Percentiles rank a stretch among this genome's conserved stretches.
Conservation (phyloP, 53 echinoderm and acorn worm species). For the Pentamera pediparva region DNA sequence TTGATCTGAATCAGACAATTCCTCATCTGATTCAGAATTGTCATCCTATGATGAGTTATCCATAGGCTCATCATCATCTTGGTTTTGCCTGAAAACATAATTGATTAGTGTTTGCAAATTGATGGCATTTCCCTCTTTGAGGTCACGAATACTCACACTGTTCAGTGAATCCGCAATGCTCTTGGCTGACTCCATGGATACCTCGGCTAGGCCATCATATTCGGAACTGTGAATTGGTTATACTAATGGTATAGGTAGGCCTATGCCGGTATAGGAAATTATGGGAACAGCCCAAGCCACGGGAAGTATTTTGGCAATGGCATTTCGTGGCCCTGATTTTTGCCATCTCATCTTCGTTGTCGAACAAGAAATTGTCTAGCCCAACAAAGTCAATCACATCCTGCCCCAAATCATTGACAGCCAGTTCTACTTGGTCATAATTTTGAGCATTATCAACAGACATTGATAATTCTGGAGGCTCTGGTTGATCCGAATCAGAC, state of each 20-base stretch:
- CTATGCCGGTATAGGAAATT: slow-evolving; percentile 6
- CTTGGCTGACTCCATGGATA: background rate
- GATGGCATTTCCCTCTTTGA: background rate
- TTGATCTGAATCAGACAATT: slow-evolving; percentile 5
- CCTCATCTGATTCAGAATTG: slow-evolving; percentile 13
- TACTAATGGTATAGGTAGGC: no score
- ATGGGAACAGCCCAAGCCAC: slow-evolving; percentile 17
- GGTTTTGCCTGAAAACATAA: background rate
- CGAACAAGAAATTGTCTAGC: background rate
- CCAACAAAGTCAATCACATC: background rate
- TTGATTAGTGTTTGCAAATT: background rate
- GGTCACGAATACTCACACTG: background rate
- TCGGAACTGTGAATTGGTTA: background rate
- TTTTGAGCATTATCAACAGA: background rate
- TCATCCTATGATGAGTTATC: background rate
- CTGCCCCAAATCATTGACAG: slow-evolving; percentile 9
- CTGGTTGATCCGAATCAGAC: slow-evolving; percentile 7
- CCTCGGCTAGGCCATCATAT: background rate
- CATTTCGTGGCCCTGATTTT: slow-evolving; percentile 22
- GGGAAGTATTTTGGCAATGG: slow-evolving; percentile 21
- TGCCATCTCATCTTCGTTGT: slow-evolving; percentile 21
- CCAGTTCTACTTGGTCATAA: background rate
- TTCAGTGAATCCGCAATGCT: background rate
- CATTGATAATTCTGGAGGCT: background rate
- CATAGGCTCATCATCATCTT: background rate